Base-by-base conservation (phyloP, 1,140 invertebrate species). In the Pseudomyrmex cubaensis region DNA sequence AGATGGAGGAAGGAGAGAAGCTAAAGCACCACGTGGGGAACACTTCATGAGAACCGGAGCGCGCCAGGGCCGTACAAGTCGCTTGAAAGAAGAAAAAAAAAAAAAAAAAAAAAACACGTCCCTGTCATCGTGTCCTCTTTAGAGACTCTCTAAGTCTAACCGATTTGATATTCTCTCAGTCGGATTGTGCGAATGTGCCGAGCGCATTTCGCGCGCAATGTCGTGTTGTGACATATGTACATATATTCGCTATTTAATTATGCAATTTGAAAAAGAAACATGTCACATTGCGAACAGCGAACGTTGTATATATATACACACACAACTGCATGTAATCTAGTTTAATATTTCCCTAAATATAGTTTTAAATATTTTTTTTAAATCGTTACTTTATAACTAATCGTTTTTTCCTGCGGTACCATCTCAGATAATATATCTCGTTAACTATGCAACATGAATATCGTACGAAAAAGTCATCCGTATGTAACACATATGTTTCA, bases 21-120 rank as follows among this genome's bases (percentile, higher is more conserved):
- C 74, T 84, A 74, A 74, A 86, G 84, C 88, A 88, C 91, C 91
- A 92, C 91, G 91, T 92, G 91, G 90, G 89, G 90, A 90, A 89
- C 75, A 69, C 35, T 92, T 92, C 88, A 91, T 92, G 92, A 90
- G 92, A 92, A 92, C 87, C 89, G 74, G 73, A 85, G 84, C 90
- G 87, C 85, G 84, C 89, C 87, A 89, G 87, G 88, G 89, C 84
- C 90, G 70, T 91, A 69, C 72, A 61, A 35, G 44, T 13, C 20
- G 76, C 20, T 56, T 44, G 44, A 22, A 61, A 59, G 61, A 72
- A 69, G 72, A 80, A 35, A 35, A 35, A 35, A 35, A 5, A 35
- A 80, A 54, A 80, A 80, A 7, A 7, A 35, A 7, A 35, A 35
- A 35, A 35, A 35, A 35, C 5, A 72, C 66, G 76, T 59, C n/a